Percentiles rank a stretch among this genome's conserved stretches.
These are phyloP conservation scores for Toxostoma redivivum DNA, from an alignment of 2,113 vertebrate genomes.

Conservation along the genomic window DNA sequence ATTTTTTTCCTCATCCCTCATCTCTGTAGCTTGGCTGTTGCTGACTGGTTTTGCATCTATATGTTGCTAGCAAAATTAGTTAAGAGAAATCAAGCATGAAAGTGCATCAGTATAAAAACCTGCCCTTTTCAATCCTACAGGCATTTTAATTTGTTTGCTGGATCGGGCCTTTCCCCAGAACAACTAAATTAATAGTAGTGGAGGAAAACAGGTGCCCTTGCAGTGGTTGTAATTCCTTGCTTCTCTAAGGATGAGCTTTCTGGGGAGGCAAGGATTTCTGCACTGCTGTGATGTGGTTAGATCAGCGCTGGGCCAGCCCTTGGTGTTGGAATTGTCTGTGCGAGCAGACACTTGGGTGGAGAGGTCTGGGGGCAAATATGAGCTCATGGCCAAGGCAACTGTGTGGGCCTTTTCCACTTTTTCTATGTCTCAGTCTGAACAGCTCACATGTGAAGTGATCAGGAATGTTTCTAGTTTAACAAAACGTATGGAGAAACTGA, in stretches of 20 bases:
- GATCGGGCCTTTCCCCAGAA: background rate
- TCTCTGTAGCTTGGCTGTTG: background rate
- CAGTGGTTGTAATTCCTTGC: background rate
- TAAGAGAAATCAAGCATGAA: background rate
- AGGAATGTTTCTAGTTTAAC: background rate
- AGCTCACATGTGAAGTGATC: background rate
- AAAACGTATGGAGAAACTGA: background rate
- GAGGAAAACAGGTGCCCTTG: background rate
- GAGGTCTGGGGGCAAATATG: background rate
- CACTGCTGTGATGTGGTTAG: background rate
- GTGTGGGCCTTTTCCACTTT: background rate
- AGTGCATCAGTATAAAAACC: background rate
- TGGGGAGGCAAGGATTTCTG: background rate
- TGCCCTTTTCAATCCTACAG: background rate
- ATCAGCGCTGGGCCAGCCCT: background rate
- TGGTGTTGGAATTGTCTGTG: background rate
- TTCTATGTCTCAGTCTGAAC: background rate
- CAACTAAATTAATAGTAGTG: background rate
- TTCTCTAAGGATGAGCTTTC: background rate
- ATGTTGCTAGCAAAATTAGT: background rate
- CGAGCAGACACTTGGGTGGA: background rate
- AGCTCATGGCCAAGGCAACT: background rate
- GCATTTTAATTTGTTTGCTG: background rate
- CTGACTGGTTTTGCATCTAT: background rate
- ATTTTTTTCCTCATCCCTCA: accelerated